A percentile compares a stretch with the other conserved stretches of the same genome.
Conservation (phyloP, 2,797 vertebrate species). For the Anisognathus igniventris region DNA sequence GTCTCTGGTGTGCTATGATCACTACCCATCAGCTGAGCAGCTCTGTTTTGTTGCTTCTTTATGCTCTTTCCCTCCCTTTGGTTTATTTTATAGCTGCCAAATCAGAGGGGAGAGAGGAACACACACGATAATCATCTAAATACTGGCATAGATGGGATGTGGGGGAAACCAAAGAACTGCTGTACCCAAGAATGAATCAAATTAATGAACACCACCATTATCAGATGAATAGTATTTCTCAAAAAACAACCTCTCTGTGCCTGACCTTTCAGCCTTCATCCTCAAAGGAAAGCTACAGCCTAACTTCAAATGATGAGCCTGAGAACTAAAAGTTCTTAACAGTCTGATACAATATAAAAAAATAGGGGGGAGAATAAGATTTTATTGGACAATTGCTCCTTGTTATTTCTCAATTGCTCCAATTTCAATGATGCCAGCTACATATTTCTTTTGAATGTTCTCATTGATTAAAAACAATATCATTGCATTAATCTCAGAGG, state of each 20-base stretch:
- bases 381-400: neutral
- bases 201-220: neutral
- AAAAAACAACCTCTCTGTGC: neutral
- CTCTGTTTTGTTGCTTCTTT: neutral
- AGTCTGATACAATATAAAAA: neutral
- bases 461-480: neutral
- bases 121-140: neutral
- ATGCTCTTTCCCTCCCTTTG: neutral
- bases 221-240: neutral
- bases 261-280: neutral
- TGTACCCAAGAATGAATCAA: neutral
- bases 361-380: rapidly evolving
- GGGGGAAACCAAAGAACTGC: neutral
- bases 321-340: neutral
- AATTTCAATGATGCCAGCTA: neutral
- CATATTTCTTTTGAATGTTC: neutral
- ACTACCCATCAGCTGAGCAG: neutral
- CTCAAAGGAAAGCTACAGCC: neutral
- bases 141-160: neutral
- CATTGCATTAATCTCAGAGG: neutral
- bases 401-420: neutral
- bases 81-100: neutral
- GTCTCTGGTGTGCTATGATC: neutral
- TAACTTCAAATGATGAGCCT: neutral
- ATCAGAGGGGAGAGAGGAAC: neutral